These are phyloP conservation scores for Hermatobates lingyangjiaoensis DNA, from an alignment of 1,140 invertebrate species.

Conservation along the genomic window DNA sequence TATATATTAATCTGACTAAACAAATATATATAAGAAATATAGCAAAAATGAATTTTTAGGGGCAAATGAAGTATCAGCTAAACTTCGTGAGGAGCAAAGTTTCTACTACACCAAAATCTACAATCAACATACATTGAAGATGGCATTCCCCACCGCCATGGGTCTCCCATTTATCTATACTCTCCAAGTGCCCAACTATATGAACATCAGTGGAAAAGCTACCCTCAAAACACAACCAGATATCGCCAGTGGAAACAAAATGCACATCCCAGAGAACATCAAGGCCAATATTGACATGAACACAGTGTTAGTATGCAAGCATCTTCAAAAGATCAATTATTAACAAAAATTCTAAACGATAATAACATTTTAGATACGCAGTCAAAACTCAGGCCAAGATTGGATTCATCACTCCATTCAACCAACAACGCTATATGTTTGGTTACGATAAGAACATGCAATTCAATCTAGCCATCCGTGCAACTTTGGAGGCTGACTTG, in stretches of 20 bases:
- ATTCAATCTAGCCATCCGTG: constrained; percentile 29
- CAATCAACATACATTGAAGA: constrained; percentile 28
- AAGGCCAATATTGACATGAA: not conserved
- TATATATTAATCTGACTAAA: too few species aligned
- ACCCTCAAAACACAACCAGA: constrained; percentile 24
- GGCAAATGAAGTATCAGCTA: constrained; percentile 20
- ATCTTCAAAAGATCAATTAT: not conserved
- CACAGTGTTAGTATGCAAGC: not conserved
- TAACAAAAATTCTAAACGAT: not conserved
- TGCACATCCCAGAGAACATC: not conserved
- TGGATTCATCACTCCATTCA: constrained; percentile 41
- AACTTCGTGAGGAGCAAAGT: constrained; percentile 25
- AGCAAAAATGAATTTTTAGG: constrained; percentile 19
- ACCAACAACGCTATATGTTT: constrained; percentile 32
- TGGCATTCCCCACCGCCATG: constrained; percentile 41
- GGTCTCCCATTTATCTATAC: constrained; percentile 43
- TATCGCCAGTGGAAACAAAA: constrained; percentile 11
- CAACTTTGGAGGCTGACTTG: constrained; percentile 25
- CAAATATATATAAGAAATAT: too few species aligned
- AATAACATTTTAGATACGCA: constrained; percentile 19
- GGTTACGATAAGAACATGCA: constrained; percentile 37
- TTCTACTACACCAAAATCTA: constrained; percentile 33
- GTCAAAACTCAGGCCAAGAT: constrained; percentile 32
- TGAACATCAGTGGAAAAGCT: constrained; percentile 26
- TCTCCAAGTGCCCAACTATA: constrained; percentile 30